Conservation (phyloP, 1,140 invertebrate species). For the Stegodyphus mimosarum region DNA sequence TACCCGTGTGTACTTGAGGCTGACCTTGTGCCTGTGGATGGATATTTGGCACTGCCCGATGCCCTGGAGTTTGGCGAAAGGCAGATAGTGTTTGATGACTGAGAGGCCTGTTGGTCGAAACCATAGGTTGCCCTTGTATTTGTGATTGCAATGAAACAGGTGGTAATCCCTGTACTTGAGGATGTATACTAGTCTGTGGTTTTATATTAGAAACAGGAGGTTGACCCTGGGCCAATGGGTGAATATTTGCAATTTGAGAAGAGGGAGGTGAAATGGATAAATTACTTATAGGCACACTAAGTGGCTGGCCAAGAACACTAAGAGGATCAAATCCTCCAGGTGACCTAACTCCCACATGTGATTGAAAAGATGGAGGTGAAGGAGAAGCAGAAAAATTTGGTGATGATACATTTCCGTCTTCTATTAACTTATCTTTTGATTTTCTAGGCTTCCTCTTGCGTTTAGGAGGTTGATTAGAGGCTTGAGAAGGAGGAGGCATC, state of each 20-base stretch:
- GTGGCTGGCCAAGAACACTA: slow-evolving; percentile 49
- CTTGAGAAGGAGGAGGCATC: slow-evolving; percentile 65
- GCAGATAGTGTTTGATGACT: slow-evolving; percentile 34
- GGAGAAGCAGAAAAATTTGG: slow-evolving; percentile 42
- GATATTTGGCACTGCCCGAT: slow-evolving; percentile 55
- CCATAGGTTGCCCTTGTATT: slow-evolving; percentile 51
- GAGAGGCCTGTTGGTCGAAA: slow-evolving; percentile 39
- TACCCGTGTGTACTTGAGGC: slow-evolving; percentile 61
- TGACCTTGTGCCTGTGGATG: slow-evolving; percentile 62
- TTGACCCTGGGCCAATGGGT: slow-evolving; percentile 52
- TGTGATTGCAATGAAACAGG: slow-evolving; percentile 55
- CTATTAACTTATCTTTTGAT: slow-evolving; percentile 61
- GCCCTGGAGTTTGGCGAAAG: slow-evolving; percentile 43
- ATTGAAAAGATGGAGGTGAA: slow-evolving; percentile 48
- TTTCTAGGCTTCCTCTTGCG: slow-evolving; percentile 62
- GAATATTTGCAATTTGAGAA: slow-evolving; percentile 41
- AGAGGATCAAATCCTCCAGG: slow-evolving; percentile 54
- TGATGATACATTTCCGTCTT: slow-evolving; percentile 44
- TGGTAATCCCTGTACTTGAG: slow-evolving; percentile 44
- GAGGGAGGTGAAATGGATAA: slow-evolving; percentile 34
- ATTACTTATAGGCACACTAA: slow-evolving; percentile 58
- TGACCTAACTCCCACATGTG: slow-evolving; percentile 35
- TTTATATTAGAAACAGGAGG: slow-evolving; percentile 38
- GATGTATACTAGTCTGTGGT: slow-evolving; percentile 49
- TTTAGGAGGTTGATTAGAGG: slow-evolving; percentile 53